Base-by-base conservation (phyloP, 2,797 vertebrate genomes). In the Periparus ater region DNA sequence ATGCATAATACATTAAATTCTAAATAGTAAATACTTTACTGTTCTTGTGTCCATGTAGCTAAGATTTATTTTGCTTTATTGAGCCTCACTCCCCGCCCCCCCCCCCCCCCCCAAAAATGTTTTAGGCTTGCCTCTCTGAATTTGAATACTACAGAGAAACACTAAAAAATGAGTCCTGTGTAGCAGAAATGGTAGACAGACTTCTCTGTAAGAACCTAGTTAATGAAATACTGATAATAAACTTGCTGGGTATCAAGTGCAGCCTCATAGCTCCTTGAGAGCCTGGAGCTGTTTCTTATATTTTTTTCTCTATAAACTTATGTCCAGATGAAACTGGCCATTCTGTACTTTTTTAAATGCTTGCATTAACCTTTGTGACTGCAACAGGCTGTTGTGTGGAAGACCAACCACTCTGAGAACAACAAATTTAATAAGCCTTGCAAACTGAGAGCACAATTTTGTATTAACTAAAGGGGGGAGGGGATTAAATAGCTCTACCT, bases 201-300 rank as follows among this genome's bases (percentile, higher is more conserved):
- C 86, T 70, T 94, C 51, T 66, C 68, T 88, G 87, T 89, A 89
- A 91, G 60, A 88, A 47, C 45, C 79, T 93, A 57, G 95, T 96
- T 97, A 96, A 96, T 92, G 70, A 85, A 81, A 85, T 60, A 89
- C 91, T 79, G 63, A 82, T 92, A 71, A 78, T 92, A 65, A 93
- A 91, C 82, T 75, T 85, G 44, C 45, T 62, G 7, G 58, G 40
- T 78, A 55, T 91, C 76, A 84, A 62, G 70, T 53, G 57, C 88
- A 83, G 45, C 51, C 55, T 60, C 38, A 23, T 55, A 78, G 47
- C 58, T 91, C 61, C 91, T 92, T 92, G 57, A 78, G 55, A 88
- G 73, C 88, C 85, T 83, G 71, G 76, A 94, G 86, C 63, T 75
- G 34, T 92, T 94, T 81, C 88, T 91, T 88, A 22, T 32, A 7